Conservation (phyloP, 2,888 invertebrate genomes). For the Herminia tarsipennalis region DNA sequence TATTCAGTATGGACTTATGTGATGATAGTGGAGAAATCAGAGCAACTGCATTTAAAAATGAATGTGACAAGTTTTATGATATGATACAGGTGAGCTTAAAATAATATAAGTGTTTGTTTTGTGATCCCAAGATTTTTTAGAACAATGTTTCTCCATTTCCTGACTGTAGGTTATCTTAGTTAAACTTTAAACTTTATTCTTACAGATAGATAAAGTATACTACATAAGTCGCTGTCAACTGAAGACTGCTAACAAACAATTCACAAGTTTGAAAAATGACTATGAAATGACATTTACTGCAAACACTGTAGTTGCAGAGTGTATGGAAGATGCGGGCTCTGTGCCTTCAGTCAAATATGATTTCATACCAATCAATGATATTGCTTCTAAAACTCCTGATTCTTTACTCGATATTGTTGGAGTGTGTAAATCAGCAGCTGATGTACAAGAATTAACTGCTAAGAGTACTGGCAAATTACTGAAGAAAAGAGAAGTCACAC, state of each 20-base stretch:
- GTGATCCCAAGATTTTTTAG: background rate
- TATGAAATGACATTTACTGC: slow-evolving; percentile 96
- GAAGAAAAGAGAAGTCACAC: slow-evolving; percentile 93
- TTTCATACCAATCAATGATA: slow-evolving; percentile 90
- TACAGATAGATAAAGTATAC: slow-evolving; percentile 93
- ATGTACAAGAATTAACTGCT: slow-evolving; percentile 90
- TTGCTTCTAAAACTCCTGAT: slow-evolving; percentile 89
- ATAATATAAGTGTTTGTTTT: background rate
- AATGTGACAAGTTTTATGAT: slow-evolving; percentile 95
- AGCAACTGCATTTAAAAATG: slow-evolving; percentile 95
- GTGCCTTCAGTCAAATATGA: slow-evolving; percentile 93
- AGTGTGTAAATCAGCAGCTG: slow-evolving; percentile 90
- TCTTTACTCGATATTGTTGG: slow-evolving; percentile 94
- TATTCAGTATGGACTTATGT: slow-evolving; percentile 96
- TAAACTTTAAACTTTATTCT: background rate
- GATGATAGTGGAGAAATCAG: slow-evolving; percentile 98
- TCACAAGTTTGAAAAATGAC: slow-evolving; percentile 93
- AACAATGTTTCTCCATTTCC: background rate
- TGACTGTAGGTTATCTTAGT: background rate
- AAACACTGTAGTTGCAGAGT: slow-evolving; percentile 88
- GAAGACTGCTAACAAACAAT: slow-evolving; percentile 98
- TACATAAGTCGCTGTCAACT: slow-evolving; percentile 93
- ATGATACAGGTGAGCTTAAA: slow-evolving; percentile 89
- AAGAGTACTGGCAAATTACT: slow-evolving; percentile 92
- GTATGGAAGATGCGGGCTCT: slow-evolving; percentile 84